These are phyloP conservation scores for Leptinotarsa defecta DNA, from an alignment of 1,140 invertebrate genomes.

Conservation along the genomic window DNA sequence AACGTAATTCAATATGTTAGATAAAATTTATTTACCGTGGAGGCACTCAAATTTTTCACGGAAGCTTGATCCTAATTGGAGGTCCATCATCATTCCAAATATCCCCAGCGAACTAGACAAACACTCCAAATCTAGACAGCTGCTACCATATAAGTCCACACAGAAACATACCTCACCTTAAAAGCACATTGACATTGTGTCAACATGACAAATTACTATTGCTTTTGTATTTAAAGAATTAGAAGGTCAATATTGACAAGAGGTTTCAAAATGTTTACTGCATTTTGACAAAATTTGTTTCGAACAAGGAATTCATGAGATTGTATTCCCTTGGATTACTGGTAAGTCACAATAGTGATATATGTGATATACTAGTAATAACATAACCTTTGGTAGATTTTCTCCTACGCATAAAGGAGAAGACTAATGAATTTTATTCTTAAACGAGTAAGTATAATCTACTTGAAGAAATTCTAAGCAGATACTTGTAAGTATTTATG, in stretches of 20 bases:
- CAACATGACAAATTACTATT: constrained; percentile 31
- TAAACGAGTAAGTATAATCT: too few species aligned
- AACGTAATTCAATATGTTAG: neutral
- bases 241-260: constrained; percentile 29
- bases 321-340: too few species aligned
- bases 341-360: too few species aligned
- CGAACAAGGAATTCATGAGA: neutral
- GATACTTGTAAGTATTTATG: too few species aligned
- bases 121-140: constrained; percentile 38
- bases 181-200: constrained; percentile 35
- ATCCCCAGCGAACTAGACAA: constrained; percentile 31
- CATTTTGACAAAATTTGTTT: constrained; percentile 20
- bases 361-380: too few species aligned
- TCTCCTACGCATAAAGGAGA: too few species aligned
- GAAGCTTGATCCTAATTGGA: constrained; percentile 42
- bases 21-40: constrained; percentile 22
- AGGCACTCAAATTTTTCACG: constrained; percentile 39
- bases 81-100: constrained; percentile 15
- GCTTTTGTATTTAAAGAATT: constrained; percentile 29
- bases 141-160: constrained; percentile 26
- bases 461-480: too few species aligned
- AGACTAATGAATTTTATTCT: too few species aligned
- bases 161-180: constrained; percentile 28
- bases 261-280: neutral
- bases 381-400: too few species aligned